Evolutionary conservation across 2,113 vertebrate genomes (phyloP).

Genomic region (Lepus europaeus): DNA sequence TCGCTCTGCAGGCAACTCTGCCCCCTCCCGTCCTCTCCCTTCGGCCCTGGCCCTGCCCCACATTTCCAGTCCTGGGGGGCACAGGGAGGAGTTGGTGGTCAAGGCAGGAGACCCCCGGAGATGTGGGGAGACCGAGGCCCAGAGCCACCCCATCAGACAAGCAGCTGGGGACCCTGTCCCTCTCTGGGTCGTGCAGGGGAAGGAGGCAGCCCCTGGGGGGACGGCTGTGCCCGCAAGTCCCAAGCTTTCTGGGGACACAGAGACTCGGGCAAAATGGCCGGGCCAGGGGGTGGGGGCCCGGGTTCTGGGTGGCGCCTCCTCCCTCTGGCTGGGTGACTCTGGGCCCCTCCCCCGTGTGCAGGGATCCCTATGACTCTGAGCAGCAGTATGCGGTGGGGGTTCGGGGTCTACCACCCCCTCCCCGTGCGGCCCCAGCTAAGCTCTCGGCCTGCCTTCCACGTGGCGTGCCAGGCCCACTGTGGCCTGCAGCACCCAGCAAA

Average conservation of each 20-base stretch:
- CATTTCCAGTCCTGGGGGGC: rapidly evolving
- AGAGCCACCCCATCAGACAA: rapidly evolving
- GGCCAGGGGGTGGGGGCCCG: background rate
- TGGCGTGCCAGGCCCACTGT: rapidly evolving
- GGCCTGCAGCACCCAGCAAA: rapidly evolving
- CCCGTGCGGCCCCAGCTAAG: rapidly evolving
- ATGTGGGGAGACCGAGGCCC: rapidly evolving
- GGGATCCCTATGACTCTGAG: too few species aligned
- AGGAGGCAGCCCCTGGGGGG: background rate
- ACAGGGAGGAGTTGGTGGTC: background rate
- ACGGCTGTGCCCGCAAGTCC: rapidly evolving
- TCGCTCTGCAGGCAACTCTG: rapidly evolving
- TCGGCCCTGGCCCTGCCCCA: background rate
- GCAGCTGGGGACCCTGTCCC: rapidly evolving
- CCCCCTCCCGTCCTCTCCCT: rapidly evolving
- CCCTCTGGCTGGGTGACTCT: background rate
- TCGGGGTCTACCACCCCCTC: rapidly evolving
- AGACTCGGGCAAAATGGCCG: background rate
- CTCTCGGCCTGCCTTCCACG: background rate
- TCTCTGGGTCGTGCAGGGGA: rapidly evolving
- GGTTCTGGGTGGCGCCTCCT: background rate
- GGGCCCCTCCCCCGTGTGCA: background rate
- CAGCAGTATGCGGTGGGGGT: rapidly evolving
- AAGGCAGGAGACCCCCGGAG: background rate
- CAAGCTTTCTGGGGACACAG: background rate